These are phyloP conservation scores for Bombus turneri DNA, from an alignment of 1,140 invertebrate genomes.

Conservation along the genomic window DNA sequence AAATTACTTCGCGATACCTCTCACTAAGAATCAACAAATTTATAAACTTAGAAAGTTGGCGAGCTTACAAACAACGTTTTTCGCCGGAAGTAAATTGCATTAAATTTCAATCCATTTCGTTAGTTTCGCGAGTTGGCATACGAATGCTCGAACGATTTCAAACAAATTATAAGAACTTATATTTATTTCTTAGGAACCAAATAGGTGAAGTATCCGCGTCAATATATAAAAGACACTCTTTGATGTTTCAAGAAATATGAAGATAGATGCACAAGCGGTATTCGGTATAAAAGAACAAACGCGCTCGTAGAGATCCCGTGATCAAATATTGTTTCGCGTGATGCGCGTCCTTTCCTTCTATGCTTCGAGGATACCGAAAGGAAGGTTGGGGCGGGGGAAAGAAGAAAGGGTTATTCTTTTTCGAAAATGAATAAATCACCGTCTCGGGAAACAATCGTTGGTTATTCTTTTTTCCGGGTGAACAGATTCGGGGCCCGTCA, in stretches of 20 bases:
- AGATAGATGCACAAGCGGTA: neutral
- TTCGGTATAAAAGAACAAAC: neutral
- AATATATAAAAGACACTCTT: neutral
- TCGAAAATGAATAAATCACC: slow-evolving; percentile 51
- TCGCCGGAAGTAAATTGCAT: neutral
- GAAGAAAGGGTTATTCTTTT: neutral
- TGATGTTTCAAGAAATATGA: slow-evolving; percentile 9
- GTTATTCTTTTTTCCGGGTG: slow-evolving; percentile 11
- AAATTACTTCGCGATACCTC: neutral
- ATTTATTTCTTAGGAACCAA: neutral
- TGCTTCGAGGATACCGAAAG: neutral
- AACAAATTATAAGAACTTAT: neutral
- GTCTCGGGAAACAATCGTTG: slow-evolving; percentile 28
- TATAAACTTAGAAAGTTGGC: neutral
- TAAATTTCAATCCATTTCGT: slow-evolving; percentile 13
- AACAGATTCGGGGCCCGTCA: neutral
- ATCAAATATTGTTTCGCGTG: neutral
- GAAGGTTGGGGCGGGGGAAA: rapidly evolving
- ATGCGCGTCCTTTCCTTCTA: neutral
- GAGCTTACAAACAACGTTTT: neutral
- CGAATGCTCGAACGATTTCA: neutral
- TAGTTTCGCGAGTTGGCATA: neutral
- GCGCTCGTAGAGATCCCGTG: neutral
- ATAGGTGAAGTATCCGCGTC: too few species aligned
- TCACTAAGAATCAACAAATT: neutral